Conservation (phyloP, 2,113 vertebrate genomes). For the Pomatorhinus ruficollis region DNA sequence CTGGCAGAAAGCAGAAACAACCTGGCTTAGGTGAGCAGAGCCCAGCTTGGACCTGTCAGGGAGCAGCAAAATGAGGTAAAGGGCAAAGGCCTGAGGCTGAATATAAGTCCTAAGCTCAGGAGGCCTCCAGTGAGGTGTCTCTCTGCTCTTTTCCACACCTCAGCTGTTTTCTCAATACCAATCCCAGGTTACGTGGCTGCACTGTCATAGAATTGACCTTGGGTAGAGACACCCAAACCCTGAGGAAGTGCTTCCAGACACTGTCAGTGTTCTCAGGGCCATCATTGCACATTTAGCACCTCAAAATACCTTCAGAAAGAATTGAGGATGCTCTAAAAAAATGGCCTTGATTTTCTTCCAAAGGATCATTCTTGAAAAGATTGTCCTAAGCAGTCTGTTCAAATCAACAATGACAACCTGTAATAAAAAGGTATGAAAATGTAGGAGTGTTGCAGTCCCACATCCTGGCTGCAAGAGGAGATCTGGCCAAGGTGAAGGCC, state of each 20-base stretch:
- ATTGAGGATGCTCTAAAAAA: background rate
- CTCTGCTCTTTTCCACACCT: background rate
- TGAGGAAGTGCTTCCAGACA: background rate
- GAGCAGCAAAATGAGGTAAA: background rate
- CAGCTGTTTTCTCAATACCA: background rate
- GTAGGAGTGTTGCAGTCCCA: background rate
- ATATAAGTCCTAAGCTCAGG: background rate
- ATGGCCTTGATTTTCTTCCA: background rate
- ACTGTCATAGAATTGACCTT: background rate
- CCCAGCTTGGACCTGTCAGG: background rate
- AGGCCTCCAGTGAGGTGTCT: accelerated
- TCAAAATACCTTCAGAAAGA: background rate
- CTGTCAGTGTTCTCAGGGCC: background rate
- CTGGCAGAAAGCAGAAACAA: background rate
- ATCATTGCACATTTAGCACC: background rate
- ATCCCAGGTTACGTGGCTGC: accelerated
- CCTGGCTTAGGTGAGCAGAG: background rate
- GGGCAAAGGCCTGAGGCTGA: background rate
- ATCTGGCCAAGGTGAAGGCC: background rate
- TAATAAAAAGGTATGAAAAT: background rate
- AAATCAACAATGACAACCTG: background rate
- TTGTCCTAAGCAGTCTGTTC: background rate
- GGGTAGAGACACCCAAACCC: background rate
- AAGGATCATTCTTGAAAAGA: background rate
- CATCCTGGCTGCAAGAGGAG: background rate